phyloP scores from a whole-genome alignment of 92 coral and sea anemone genomes.

The Porites lobata region DNA sequence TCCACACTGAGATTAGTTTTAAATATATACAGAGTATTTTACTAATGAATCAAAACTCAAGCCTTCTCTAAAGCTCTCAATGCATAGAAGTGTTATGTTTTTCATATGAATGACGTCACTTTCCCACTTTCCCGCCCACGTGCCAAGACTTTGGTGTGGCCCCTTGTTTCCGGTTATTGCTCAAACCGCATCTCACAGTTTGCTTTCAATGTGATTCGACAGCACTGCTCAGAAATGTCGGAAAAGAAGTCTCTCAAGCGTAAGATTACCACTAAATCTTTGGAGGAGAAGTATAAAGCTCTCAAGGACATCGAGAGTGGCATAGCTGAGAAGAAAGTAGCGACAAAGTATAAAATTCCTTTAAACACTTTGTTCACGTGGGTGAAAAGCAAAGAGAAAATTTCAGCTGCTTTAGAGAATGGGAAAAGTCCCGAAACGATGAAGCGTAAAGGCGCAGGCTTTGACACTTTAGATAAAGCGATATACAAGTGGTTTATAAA shows the following conservation, averaged over 20 bases:
- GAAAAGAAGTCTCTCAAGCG: conserved; percentile 49
- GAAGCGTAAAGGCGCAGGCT: conserved; percentile 35
- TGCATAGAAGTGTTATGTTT: too few species aligned
- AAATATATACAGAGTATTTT: too few species aligned
- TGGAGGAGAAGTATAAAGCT: conserved; percentile 59
- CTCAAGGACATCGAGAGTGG: conserved; percentile 64
- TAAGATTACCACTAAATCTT: conserved; percentile 48
- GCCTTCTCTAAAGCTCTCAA: too few species aligned
- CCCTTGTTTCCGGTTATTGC: too few species aligned
- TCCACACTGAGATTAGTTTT: too few species aligned
- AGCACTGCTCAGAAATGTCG: conserved; percentile 25
- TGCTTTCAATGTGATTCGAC: conserved; percentile 33
- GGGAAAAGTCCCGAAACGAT: conserved; percentile 49
- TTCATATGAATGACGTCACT: too few species aligned
- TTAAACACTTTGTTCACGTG: conserved; percentile 63
- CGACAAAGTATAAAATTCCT: conserved; percentile 58
- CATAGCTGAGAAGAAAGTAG: conserved; percentile 57
- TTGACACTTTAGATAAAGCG: conserved; percentile 50
- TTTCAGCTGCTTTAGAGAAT: conserved; percentile 27
- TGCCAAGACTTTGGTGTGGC: too few species aligned
- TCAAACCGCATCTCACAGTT: conserved; percentile 33
- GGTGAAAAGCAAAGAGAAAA: conserved; percentile 65
- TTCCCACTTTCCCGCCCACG: too few species aligned
- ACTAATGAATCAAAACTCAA: too few species aligned
- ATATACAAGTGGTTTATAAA: conserved; percentile 75